Evolutionary conservation across 2,113 vertebrate genomes (phyloP), one percentile per base, ranked within the genome.

Genomic region (Eubucco bourcierii): DNA sequence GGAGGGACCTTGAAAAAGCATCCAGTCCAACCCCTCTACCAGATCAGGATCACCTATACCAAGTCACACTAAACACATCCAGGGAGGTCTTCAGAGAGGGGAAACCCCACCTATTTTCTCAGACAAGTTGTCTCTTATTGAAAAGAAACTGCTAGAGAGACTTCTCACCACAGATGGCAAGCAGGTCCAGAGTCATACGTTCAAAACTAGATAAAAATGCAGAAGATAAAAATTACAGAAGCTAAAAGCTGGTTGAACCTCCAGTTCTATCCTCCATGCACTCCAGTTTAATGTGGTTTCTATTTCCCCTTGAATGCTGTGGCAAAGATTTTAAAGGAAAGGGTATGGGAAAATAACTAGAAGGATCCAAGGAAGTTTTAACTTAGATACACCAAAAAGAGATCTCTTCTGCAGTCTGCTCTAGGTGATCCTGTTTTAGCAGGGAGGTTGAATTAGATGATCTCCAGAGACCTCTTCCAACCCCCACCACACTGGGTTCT

Each of bases 261-360:
- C n/a, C 31, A 29, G 2, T 16, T 21, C 5, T 4, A 16, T 17
- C 59, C 58, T 1, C 0, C 53, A 15, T 12, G 19, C 44, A 44
- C 29, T 56, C 33, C 8, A 24, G 1, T 21, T 65, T 4, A 37
- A 4, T 16, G 0, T 0, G 4, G 84, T 2, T 27, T 7, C 2
- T 3, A 1, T 39, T 39, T 50, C 23, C 1, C 64, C 33, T 39
- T 16, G 16, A 86, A 60, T 29, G 11, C 33, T 41, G 12, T 4
- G 15, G 37, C 75, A 90, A 79, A 73, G 3, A 16, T 39, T 53
- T 44, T 65, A 73, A 81, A 84, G 9, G n/a, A 59, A 34, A 34
- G 7, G 7, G 4, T 9, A 15, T 4, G 53, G 37, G 23, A 12
- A 61, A 89, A 68, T 19, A 46, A 33, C 20, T 4, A n/a, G 20